Conservation (phyloP, 64 coral and sea anemone genomes). For the Cladopsammia gracilis region DNA sequence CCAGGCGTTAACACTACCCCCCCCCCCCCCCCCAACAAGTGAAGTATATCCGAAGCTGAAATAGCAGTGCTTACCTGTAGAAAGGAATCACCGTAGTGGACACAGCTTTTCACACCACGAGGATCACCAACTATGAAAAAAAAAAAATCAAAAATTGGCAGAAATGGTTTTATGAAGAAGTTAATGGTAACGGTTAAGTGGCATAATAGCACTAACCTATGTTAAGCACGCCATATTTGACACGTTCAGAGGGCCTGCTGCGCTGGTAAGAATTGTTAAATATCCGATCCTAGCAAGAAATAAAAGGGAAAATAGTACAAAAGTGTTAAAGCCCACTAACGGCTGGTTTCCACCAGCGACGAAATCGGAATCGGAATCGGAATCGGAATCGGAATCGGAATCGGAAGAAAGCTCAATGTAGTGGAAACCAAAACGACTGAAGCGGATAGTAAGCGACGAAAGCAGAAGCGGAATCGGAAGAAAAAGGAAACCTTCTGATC, state of each 20-base stretch:
- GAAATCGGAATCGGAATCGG: no score
- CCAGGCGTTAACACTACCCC: no score
- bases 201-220: constrained; percentile 17
- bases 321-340: no score
- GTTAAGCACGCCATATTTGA: constrained; percentile 67
- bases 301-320: not conserved
- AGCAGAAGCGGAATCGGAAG: no score
- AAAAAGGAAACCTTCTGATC: no score
- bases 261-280: constrained; percentile 43
- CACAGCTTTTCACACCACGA: constrained; percentile 50
- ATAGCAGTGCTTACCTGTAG: constrained; percentile 30
- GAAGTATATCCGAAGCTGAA: not conserved
- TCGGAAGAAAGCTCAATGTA: no score
- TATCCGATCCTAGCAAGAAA: constrained; percentile 28
- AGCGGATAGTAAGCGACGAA: no score
- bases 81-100: constrained; percentile 61
- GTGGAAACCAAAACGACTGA: no score
- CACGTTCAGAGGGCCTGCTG: constrained; percentile 40
- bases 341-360: no score
- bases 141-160: not conserved
- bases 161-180: no score
- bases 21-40: not conserved
- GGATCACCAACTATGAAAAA: constrained; percentile 61
- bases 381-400: no score
- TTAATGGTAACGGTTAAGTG: no score